A percentile compares a stretch with the other conserved stretches of the same genome.
phyloP scores from a whole-genome alignment of 2,888 invertebrate species.

The Hofmannophila pseudospretella region DNA sequence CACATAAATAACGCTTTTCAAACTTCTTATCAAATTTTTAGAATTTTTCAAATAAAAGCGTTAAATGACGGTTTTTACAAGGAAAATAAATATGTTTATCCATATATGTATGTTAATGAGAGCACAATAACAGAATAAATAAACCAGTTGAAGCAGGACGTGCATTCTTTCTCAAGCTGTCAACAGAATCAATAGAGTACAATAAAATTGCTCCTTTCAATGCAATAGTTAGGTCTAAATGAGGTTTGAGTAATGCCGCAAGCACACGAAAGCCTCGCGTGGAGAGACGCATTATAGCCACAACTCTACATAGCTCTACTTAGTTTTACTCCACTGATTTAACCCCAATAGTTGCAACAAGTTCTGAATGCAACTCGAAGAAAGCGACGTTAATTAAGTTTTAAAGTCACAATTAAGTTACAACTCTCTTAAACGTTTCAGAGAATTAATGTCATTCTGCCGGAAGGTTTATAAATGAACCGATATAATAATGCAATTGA shows the following conservation, averaged over 20 bases:
- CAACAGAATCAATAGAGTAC: conserved; percentile 72
- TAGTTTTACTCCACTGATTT: neutral
- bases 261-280: conserved; percentile 66
- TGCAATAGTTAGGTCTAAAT: conserved; percentile 72
- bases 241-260: conserved; percentile 72
- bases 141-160: conserved; percentile 48
- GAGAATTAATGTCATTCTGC: conserved; percentile 1
- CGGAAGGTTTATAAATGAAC: conserved; percentile 6
- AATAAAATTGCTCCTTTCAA: conserved; percentile 72
- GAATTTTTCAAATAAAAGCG: no score
- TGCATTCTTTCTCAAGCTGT: conserved; percentile 51
- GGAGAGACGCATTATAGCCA: conserved; percentile 49
- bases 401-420: neutral
- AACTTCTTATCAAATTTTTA: no score
- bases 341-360: neutral
- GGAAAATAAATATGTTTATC: no score
- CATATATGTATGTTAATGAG: conserved; percentile 17
- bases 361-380: neutral
- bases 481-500: conserved; percentile 19
- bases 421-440: conserved; percentile 1
- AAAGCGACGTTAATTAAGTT: conserved; percentile 1
- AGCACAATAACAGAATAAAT: conserved; percentile 49
- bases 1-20: no score
- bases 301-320: conserved; percentile 12
- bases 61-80: no score